phyloP scores from a whole-genome alignment of 2,888 invertebrate species.

The Augiades crinisus region DNA sequence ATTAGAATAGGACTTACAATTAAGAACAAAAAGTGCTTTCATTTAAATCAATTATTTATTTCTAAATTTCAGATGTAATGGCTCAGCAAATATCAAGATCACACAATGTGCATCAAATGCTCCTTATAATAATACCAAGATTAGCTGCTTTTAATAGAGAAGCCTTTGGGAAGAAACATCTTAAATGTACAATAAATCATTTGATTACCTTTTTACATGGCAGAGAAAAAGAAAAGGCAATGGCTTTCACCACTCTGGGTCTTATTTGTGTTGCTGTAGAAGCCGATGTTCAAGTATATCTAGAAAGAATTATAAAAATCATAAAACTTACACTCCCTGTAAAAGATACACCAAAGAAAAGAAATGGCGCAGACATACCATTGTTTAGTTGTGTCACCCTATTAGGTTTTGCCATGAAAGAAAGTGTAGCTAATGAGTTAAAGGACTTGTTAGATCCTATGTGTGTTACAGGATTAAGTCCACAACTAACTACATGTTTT shows the following conservation, averaged over 20 bases:
- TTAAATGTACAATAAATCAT: conserved; percentile 89
- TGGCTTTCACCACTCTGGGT: conserved; percentile 96
- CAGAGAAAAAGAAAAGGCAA: conserved; percentile 91
- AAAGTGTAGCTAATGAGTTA: conserved; percentile 88
- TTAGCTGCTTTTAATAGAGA: conserved; percentile 95
- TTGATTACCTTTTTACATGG: conserved; percentile 88
- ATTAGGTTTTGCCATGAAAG: conserved; percentile 92
- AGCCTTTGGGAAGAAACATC: conserved; percentile 88
- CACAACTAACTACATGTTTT: conserved; percentile 94
- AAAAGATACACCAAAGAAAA: conserved; percentile 89
- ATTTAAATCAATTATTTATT: too few relatives aligned
- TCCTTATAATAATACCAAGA: conserved; percentile 93
- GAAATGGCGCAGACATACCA: conserved; percentile 88
- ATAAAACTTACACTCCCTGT: conserved; percentile 88
- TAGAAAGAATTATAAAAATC: conserved; percentile 92
- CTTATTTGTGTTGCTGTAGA: conserved; percentile 94
- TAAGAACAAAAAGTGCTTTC: too few relatives aligned
- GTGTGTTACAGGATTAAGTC: conserved; percentile 94
- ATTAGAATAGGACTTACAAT: too few relatives aligned
- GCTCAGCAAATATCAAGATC: conserved; percentile 90
- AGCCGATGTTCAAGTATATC: conserved; percentile 88
- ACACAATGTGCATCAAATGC: conserved; percentile 91
- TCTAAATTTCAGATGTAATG: conserved; percentile 87
- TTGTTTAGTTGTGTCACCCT: conserved; percentile 97
- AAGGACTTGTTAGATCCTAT: conserved; percentile 93